These are phyloP conservation scores for Pagrus major DNA, from an alignment of 2,113 vertebrate genomes.

Conservation along the genomic window DNA sequence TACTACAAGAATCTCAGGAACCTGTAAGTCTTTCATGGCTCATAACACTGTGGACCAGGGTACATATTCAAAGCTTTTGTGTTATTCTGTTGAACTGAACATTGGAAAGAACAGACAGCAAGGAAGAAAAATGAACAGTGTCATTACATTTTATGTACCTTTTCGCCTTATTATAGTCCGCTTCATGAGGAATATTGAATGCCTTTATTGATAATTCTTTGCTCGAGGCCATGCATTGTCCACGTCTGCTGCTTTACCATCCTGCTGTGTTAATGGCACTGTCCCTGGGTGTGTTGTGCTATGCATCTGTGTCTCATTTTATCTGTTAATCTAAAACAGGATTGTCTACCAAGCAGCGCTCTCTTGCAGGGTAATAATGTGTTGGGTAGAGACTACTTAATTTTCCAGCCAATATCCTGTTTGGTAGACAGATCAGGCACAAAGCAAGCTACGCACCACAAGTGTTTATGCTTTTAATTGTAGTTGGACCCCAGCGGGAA, in stretches of 20 bases:
- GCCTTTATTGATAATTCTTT: neutral
- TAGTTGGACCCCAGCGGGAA: constrained; percentile 17
- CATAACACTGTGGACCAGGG: neutral
- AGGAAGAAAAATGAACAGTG: neutral
- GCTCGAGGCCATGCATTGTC: neutral
- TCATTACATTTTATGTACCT: neutral
- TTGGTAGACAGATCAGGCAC: constrained; percentile 27
- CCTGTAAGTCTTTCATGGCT: constrained; percentile 88
- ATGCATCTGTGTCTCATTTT: constrained; percentile 33
- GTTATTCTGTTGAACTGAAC: neutral
- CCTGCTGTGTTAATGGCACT: neutral
- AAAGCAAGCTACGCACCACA: neutral
- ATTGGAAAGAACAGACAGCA: neutral
- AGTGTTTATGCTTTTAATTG: constrained; percentile 44
- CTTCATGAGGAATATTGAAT: constrained; percentile 7
- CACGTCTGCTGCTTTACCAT: neutral
- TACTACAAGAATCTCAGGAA: constrained; percentile 94
- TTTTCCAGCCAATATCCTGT: constrained; percentile 43
- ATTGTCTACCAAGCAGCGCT: constrained; percentile 9
- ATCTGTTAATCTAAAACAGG: constrained; percentile 16
- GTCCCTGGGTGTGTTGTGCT: neutral
- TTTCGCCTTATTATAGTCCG: neutral
- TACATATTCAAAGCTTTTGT: neutral
- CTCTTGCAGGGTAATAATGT: constrained; percentile 18
- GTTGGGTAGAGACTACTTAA: constrained; percentile 26